Evolutionary conservation across 2,113 vertebrate genomes (phyloP), one percentile per base, ranked within the genome.

Genomic region (Tonatia bakeri): DNA sequence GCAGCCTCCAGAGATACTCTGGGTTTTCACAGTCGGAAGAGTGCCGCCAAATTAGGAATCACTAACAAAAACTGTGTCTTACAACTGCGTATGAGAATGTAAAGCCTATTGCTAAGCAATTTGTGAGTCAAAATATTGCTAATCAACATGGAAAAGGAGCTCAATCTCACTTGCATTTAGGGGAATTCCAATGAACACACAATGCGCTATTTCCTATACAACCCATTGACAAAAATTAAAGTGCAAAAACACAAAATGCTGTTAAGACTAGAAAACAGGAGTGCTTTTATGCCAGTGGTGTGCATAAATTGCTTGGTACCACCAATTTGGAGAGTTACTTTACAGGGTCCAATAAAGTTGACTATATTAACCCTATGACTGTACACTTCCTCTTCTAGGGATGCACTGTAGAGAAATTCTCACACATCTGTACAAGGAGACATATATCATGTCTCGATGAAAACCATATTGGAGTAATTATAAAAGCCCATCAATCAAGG

Each of bases 191-290:
- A 19, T 84, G 75, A 80, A 90, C 38, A 82, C 43, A 82, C 17
- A 45, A 5, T 13, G 17, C 69, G 28, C 31, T 86, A 26, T 85
- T 94, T 96, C 80, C 61, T 52, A 40, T 80, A 50, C 31, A 94
- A n/a, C 52, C 75, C 50, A 28, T 4, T 82, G n/a, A 91, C 45
- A 96, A 82, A 94, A 96, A 59, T 91, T n/a, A 38, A 96, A 94
- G 59, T 80, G 20, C 92, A 40, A 59, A 88, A 92, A 73, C 36
- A 82, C 75, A 90, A 95, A 81, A 65, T 82, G 45, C 45, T 90
- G 8, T 72, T 92, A 77, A 82, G 54, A 94, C 52, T 83, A 82
- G 16, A 54, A 65, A 85, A 56, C 20, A 84, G 5, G 28, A 61
- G 36, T 70, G 28, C 26, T 76, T 82, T 45, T 83, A 2, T 88